phyloP scores from a whole-genome alignment of 2,797 vertebrate genomes.

The Dendrocincla fuliginosa region DNA sequence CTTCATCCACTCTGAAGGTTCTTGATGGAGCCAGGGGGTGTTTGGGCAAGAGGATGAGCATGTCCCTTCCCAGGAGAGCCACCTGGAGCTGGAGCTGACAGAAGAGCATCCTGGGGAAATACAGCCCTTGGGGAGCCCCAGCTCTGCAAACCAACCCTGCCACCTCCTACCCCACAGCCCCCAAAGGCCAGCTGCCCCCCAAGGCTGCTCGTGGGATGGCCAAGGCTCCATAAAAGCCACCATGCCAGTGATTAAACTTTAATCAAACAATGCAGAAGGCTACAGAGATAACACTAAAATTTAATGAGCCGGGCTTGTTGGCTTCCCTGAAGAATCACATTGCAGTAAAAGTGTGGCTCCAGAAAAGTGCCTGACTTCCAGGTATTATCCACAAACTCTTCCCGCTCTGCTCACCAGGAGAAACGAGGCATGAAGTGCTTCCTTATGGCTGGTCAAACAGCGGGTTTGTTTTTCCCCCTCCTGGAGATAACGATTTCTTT shows the following conservation, averaged over 20 bases:
- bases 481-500: not conserved
- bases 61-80: not conserved
- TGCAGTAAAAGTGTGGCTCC: not conserved
- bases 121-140: not conserved
- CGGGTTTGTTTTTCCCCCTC: not conserved
- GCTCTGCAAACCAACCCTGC: not conserved
- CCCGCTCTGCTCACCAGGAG: not conserved
- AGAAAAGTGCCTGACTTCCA: not conserved
- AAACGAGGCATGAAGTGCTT: not conserved
- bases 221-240: conserved; percentile 48
- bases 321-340: conserved; percentile 35
- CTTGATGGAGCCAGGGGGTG: not conserved
- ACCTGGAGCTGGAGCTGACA: not conserved
- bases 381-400: not conserved
- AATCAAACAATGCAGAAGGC: conserved; percentile 65
- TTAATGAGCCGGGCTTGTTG: conserved; percentile 62
- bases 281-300: conserved; percentile 14
- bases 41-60: not conserved
- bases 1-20: not conserved
- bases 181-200: not conserved
- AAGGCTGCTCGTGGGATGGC: not conserved
- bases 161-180: not conserved
- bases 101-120: not conserved
- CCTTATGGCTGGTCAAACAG: not conserved
- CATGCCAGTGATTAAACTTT: conserved; percentile 59